Conservation (phyloP, 1,140 invertebrate species). For the Drosophila athabasca region DNA sequence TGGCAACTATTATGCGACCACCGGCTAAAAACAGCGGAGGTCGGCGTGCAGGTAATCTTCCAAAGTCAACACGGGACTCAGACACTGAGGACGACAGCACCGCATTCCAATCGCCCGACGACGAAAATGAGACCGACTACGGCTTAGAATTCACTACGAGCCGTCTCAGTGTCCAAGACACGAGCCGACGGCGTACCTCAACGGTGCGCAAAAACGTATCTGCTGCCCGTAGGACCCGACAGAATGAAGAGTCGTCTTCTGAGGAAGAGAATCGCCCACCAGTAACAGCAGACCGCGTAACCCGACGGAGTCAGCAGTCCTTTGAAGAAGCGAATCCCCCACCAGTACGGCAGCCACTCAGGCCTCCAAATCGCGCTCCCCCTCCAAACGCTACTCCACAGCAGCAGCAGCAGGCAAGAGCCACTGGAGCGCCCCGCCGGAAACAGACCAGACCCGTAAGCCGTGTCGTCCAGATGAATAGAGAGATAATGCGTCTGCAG, state of each 20-base stretch:
- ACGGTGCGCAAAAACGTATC: slow-evolving; percentile 32
- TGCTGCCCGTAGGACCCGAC: background rate
- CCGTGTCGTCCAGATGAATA: slow-evolving; percentile 1
- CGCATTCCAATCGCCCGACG: slow-evolving; percentile 37
- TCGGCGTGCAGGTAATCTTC: background rate
- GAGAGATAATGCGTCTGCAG: slow-evolving; percentile 40
- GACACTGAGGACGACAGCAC: slow-evolving; percentile 10
- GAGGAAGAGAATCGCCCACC: slow-evolving; percentile 38
- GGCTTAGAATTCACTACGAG: slow-evolving; percentile 63
- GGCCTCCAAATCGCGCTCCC: background rate
- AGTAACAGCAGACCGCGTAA: background rate
- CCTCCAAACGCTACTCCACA: background rate
- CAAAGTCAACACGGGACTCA: background rate
- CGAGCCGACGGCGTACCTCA: slow-evolving; percentile 17
- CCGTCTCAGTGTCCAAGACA: slow-evolving; percentile 13
- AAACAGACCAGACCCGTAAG: slow-evolving; percentile 36
- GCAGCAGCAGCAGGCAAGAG: background rate
- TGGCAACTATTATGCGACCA: background rate
- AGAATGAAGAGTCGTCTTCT: background rate
- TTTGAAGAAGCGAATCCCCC: background rate
- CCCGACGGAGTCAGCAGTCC: too few species aligned
- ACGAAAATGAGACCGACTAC: slow-evolving; percentile 56
- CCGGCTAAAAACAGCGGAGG: background rate
- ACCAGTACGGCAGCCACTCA: too few species aligned
- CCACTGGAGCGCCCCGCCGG: background rate